Base-by-base conservation (phyloP, 2,888 invertebrate species). In the Pycnomerus fuliginosus region DNA sequence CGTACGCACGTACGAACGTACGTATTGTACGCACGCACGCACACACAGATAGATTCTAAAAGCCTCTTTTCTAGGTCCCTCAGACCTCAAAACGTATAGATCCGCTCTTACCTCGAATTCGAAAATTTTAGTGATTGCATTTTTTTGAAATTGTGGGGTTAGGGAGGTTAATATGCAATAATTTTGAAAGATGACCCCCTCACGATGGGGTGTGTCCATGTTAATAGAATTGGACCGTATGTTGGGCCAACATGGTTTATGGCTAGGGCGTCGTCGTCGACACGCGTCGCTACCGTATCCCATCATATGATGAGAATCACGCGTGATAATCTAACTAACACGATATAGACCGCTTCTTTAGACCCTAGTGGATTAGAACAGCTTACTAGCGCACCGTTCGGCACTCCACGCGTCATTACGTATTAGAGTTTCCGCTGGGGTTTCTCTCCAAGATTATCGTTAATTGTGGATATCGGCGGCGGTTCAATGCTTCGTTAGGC, bases 261-360 rank as follows among this genome's bases (percentile, higher is more conserved):
- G 50, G 52, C 42, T 34, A 47, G 58, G 52, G 55, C 55, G 58
- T 52, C 58, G 55, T 44, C 45, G 44, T 56, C 47, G 58, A 46
- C 62, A 65, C 64, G 61, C 64, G 64, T 51, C 58, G 53, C 53
- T 53, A 56, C 51, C 57, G 52, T 47, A 47, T 38, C 52, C 55
- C 55, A 51, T 53, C 62, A 59, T 57, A 50, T 55, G 52, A 61
- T 56, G 59, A 56, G 62, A 62, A 64, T 61, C 63, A 64, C 64
- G 65, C 66, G 65, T 62, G 64, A 68, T 68, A 67, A 68, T 68
- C 66, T 63, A 60, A 60, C 68, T 68, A 65, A 66, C 65, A 61
- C 62, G 67, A 67, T 65, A 65, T 53, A 48, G 40, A 40, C 45
- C 41, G 44, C 35, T 48, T 40, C 48, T 51, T 39, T 39, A 48